phyloP scores from a whole-genome alignment of 2,888 invertebrate genomes.

The Noctuana brunneofusca region DNA sequence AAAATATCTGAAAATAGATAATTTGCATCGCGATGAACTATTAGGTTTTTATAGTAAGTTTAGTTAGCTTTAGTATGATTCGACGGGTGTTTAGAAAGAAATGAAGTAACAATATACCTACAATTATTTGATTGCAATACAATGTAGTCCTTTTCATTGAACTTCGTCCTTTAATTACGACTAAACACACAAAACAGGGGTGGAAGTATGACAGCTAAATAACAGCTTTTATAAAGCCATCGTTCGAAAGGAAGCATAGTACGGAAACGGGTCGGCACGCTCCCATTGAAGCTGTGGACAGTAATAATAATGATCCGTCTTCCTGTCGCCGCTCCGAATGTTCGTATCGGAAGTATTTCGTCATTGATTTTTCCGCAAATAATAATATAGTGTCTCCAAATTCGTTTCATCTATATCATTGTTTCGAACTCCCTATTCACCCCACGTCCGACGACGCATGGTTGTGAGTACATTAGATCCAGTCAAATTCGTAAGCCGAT shows the following conservation, averaged over 20 bases:
- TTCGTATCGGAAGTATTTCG: conserved; percentile 69
- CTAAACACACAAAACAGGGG: conserved; percentile 24
- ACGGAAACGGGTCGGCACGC: conserved; percentile 64
- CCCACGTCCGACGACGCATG: conserved; percentile 62
- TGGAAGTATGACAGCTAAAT: conserved; percentile 59
- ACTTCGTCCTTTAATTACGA: conserved; percentile 27
- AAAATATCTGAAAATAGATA: too few species aligned
- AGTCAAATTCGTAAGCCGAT: conserved; percentile 71
- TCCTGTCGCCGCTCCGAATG: conserved; percentile 63
- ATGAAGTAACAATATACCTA: not conserved
- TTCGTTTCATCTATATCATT: conserved; percentile 47
- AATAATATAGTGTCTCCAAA: conserved; percentile 67
- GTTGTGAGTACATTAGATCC: conserved; percentile 80
- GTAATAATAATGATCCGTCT: conserved; percentile 77
- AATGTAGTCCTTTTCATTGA: conserved; percentile 9
- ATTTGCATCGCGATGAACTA: too few species aligned
- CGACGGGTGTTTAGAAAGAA: too few species aligned
- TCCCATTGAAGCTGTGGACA: conserved; percentile 62
- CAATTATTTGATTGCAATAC: not conserved
- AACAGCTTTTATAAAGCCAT: conserved; percentile 72
- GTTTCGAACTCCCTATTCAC: conserved; percentile 47
- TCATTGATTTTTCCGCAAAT: conserved; percentile 82
- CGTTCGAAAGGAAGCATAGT: conserved; percentile 61
- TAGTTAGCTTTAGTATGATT: too few species aligned
- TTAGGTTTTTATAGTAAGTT: too few species aligned